Base-by-base conservation (phyloP, 2,888 invertebrate species). In the Brachyptera risi region DNA sequence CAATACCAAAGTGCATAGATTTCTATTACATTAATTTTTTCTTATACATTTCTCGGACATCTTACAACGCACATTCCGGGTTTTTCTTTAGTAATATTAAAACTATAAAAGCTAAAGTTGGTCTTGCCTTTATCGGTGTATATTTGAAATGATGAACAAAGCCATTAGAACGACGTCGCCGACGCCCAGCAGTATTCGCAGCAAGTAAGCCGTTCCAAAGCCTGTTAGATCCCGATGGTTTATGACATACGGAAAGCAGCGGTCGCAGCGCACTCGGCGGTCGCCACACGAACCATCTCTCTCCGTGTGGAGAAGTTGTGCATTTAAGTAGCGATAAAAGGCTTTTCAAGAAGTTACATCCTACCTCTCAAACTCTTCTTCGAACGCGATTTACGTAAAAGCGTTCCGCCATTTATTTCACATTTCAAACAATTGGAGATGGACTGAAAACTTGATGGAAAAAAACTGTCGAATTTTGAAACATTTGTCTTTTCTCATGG, bases 121-220 rank as follows among this genome's bases (percentile, higher is more conserved):
- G n/a, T n/a, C n/a, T n/a, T n/a, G n/a, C n/a, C n/a, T n/a, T n/a
- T n/a, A n/a, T n/a, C n/a, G n/a, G n/a, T 21, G 47, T 21, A n/a
- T 21, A 24, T 47, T 23, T 21, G 47, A 47, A 24, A 24, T 47
- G 47, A 47, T 47, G 47, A 47, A 47, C 47, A 47, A 47, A 47
- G 21, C 47, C 24, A 24, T 47, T 47, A 24, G 19, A 47, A 24
- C 47, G 42, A 17, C 42, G 42, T 9, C 38, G 13, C 19, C 42
- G n/a, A n/a, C n/a, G n/a, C n/a, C n/a, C n/a, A n/a, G n/a, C n/a
- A n/a, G n/a, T n/a, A n/a, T n/a, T n/a, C n/a, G n/a, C n/a, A n/a
- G n/a, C n/a, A n/a, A n/a, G 21, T 4, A 19, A 47, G 47, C 47
- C 2, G 47, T 13, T n/a, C 7, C 47, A 47, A 24, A 47, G 47